A percentile compares a stretch with the other conserved stretches of the same genome.
Conservation (phyloP, 2,888 invertebrate genomes). For the Thyatira batis region DNA sequence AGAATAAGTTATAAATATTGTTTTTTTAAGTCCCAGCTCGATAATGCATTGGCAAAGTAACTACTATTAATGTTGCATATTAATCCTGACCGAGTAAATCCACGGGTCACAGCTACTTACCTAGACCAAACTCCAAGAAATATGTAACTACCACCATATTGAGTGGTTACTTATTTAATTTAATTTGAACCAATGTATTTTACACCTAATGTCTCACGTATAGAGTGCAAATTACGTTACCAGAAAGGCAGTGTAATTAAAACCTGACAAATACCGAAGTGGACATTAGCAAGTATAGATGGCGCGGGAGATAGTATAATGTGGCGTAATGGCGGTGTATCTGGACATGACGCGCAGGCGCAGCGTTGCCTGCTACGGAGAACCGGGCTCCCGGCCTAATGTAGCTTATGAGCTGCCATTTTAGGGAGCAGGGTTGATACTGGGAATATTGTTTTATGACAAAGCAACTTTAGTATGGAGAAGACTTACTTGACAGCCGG, state of each 20-base stretch:
- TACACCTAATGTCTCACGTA: not conserved
- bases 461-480: no score
- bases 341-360: conserved; percentile 13
- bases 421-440: not conserved
- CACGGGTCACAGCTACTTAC: not conserved
- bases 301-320: conserved; percentile 1
- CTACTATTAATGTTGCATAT: no score
- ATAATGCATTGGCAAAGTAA: no score
- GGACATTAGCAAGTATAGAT: conserved; percentile 8
- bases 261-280: not conserved
- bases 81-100: no score
- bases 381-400: conserved; percentile 11
- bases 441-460: no score
- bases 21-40: no score
- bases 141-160: not conserved
- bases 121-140: not conserved
- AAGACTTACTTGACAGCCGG: no score
- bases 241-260: not conserved
- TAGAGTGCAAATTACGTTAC: not conserved
- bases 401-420: not conserved
- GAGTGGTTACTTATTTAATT: no score
- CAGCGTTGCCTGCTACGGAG: conserved; percentile 23
- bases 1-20: no score
- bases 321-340: not conserved
- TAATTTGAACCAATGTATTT: not conserved